Conservation (phyloP, 2,888 invertebrate species). For the Callinectes sapidus region DNA sequence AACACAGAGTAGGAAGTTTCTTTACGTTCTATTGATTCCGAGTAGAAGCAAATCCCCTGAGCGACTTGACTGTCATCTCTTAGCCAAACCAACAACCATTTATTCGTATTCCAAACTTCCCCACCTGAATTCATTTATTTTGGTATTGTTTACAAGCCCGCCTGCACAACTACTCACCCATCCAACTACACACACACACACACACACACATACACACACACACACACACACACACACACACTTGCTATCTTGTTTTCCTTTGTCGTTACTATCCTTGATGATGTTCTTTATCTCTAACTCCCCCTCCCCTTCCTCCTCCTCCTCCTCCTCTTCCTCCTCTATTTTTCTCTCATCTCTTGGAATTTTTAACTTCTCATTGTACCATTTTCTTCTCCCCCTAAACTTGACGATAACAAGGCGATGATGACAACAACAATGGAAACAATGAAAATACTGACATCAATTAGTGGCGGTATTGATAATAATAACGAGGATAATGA, state of each 20-base stretch:
- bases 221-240: no score
- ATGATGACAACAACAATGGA: no score
- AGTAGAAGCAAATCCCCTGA: neutral
- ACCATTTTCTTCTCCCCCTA: neutral
- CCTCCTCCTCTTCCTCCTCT: neutral
- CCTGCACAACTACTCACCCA: neutral
- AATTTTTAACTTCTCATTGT: neutral
- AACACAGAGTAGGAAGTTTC: neutral
- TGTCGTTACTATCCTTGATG: neutral
- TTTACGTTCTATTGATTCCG: neutral
- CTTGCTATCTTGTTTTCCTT: neutral
- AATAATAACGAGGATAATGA: no score
- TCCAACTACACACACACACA: neutral
- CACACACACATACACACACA: conserved; percentile 1
- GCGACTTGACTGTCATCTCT: neutral
- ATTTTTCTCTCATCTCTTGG: neutral
- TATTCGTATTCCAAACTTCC: neutral
- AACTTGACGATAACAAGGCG: no score
- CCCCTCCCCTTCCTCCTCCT: no score
- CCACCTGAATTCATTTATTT: neutral
- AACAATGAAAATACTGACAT: no score
- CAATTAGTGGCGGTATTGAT: no score
- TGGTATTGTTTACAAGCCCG: neutral
- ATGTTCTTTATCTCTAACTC: no score
- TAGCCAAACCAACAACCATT: neutral